Conservation (phyloP, 2,113 vertebrate genomes). For the Sprattus sprattus region DNA sequence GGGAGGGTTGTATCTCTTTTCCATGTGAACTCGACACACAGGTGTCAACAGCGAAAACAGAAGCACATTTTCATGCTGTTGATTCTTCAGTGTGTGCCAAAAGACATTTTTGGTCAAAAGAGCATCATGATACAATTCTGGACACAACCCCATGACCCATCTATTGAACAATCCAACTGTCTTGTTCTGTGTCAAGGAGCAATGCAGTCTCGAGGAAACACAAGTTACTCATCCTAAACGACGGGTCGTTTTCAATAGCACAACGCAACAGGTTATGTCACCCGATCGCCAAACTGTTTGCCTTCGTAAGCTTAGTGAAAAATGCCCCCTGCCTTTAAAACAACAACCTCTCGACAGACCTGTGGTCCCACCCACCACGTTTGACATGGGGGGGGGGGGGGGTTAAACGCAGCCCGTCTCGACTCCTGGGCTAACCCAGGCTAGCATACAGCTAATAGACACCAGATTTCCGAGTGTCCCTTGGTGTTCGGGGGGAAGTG, state of each 20-base stretch:
- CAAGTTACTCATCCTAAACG: background rate
- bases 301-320: background rate
- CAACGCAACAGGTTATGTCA: background rate
- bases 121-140: slow-evolving; percentile 7
- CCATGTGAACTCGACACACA: background rate
- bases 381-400: background rate
- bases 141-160: slow-evolving; percentile 3
- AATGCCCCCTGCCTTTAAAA: background rate
- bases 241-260: background rate
- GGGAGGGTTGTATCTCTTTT: background rate
- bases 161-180: background rate
- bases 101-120: background rate
- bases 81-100: background rate
- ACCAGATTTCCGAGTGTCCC: slow-evolving; percentile 69
- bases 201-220: background rate
- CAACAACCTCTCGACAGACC: too few relatives aligned
- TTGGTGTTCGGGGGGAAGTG: slow-evolving; percentile 60
- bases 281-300: background rate
- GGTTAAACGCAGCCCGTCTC: slow-evolving; percentile 18
- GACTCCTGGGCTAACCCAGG: slow-evolving; percentile 36
- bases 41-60: slow-evolving; percentile 2
- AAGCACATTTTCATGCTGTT: background rate
- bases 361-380: background rate
- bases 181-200: background rate
- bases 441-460: slow-evolving; percentile 59